Evolutionary conservation across 2,113 vertebrate species (phyloP).

Genomic region (Hylia prasina): DNA sequence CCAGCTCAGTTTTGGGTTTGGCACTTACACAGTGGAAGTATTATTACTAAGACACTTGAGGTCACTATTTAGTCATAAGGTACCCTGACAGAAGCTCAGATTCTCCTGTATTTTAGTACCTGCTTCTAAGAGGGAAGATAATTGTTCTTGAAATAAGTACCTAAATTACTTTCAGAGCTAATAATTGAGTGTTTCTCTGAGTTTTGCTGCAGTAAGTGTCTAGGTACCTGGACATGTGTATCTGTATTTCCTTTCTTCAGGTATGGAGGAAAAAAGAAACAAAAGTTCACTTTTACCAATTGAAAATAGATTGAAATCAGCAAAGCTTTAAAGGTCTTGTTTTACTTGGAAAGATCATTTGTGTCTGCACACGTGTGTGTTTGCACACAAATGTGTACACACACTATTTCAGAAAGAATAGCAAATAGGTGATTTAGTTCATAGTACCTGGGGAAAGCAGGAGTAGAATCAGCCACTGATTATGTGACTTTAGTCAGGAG

Average conservation of each 20-base stretch:
- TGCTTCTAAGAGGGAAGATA: background rate
- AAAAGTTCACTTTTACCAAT: background rate
- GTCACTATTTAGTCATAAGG: background rate
- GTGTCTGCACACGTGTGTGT: rapidly evolving
- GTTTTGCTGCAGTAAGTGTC: background rate
- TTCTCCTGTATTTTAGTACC: background rate
- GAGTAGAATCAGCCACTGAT: background rate
- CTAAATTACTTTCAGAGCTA: background rate
- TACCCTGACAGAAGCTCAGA: background rate
- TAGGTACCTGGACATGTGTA: background rate
- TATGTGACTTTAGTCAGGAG: background rate
- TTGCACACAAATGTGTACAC: rapidly evolving
- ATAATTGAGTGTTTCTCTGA: background rate
- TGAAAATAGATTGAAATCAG: background rate
- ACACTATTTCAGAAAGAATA: background rate
- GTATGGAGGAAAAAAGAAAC: background rate
- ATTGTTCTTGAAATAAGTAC: background rate
- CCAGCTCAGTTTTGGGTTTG: background rate
- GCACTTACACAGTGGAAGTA: background rate
- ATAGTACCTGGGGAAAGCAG: background rate
- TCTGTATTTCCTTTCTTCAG: background rate
- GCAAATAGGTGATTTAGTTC: background rate
- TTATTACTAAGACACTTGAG: background rate
- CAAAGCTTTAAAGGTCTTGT: background rate
- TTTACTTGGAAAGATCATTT: background rate